Evolutionary conservation across 2,113 vertebrate genomes (phyloP).

Genomic region (Chloropsis hardwickii): DNA sequence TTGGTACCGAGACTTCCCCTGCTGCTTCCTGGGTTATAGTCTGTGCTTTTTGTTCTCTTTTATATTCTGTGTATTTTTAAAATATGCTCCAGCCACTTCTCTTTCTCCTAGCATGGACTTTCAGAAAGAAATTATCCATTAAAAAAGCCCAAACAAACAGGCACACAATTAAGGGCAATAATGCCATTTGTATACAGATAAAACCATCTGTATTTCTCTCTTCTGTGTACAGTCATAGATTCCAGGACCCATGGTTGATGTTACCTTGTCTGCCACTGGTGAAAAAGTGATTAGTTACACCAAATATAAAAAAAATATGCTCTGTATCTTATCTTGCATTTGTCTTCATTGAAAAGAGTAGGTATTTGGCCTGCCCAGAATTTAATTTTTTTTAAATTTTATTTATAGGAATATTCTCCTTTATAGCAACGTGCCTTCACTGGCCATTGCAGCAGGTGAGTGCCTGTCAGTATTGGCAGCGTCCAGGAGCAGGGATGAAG

Average conservation of each 20-base stretch:
- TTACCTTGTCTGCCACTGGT: not conserved
- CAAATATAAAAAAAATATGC: not conserved
- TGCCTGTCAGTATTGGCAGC: not conserved
- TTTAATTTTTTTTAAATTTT: not conserved
- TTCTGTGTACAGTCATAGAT: not conserved
- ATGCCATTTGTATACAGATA: not conserved
- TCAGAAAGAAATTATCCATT: not conserved
- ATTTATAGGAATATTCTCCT: not conserved
- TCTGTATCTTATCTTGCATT: not conserved
- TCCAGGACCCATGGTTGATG: not conserved
- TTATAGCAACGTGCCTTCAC: not conserved
- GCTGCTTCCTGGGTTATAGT: not conserved
- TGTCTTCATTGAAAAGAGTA: not conserved
- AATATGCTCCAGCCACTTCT: not conserved
- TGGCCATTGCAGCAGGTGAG: rapidly evolving
- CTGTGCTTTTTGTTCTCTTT: not conserved
- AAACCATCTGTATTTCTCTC: not conserved
- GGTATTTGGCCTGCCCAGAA: not conserved
- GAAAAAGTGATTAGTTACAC: not conserved
- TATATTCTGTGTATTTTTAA: not conserved
- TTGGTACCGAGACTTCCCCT: not conserved
- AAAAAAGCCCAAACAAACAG: not conserved
- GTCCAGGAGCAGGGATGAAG: not conserved
- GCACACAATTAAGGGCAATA: not conserved
- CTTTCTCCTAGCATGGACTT: not conserved